Evolutionary conservation across 1,140 invertebrate genomes (phyloP).

Genomic region (Pentalonia nigronervosa): DNA sequence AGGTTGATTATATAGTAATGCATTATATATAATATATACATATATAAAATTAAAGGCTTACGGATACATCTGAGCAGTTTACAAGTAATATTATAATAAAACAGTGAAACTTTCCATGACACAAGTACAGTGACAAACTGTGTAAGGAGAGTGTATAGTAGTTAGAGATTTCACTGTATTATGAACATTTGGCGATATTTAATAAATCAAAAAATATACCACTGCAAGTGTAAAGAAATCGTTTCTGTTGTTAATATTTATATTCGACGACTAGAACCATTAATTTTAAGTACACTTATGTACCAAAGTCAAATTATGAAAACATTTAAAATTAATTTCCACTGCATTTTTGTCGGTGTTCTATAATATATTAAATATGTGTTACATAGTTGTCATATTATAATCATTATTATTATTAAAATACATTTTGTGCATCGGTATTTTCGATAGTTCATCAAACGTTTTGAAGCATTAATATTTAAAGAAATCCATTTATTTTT

Average conservation of each 20-base stretch:
- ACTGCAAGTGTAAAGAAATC: not conserved
- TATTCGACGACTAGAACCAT: not conserved
- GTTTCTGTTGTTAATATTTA: not conserved
- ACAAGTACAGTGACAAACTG: too few relatives aligned
- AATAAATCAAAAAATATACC: not conserved
- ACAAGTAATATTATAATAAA: not conserved
- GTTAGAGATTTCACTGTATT: not conserved
- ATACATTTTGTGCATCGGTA: not conserved
- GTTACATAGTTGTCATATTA: not conserved
- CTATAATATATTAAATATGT: too few relatives aligned
- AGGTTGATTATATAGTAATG: too few relatives aligned
- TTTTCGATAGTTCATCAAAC: not conserved
- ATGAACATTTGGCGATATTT: not conserved
- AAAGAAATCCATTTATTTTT: not conserved
- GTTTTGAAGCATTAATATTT: not conserved
- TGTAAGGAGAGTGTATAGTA: too few relatives aligned
- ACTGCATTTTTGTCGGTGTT: too few relatives aligned
- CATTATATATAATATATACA: too few relatives aligned
- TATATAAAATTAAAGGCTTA: not conserved
- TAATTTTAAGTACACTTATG: not conserved
- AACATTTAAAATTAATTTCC: too few relatives aligned
- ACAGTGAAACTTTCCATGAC: too few relatives aligned
- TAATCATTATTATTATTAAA: not conserved
- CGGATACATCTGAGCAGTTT: not conserved
- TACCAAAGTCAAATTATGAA: not conserved